Conservation (phyloP, 1,140 invertebrate genomes). For the Drosophila tropicalis region DNA sequence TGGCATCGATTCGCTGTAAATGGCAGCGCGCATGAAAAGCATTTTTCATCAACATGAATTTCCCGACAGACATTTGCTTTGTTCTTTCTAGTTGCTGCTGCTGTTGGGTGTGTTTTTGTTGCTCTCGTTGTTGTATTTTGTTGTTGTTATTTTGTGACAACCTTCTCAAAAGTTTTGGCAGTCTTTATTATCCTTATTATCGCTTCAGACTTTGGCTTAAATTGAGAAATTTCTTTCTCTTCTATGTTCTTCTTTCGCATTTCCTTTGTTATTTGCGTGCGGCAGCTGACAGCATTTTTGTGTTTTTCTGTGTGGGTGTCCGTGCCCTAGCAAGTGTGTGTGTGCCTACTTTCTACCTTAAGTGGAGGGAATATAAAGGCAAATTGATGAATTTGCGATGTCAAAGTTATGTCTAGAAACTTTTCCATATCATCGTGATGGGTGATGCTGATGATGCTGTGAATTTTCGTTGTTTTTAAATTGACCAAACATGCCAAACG, state of each 20-base stretch:
- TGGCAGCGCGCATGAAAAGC: constrained; percentile 74
- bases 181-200: constrained; percentile 81
- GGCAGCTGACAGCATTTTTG: constrained; percentile 37
- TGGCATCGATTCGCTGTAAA: constrained; percentile 66
- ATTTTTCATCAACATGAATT: constrained; percentile 80
- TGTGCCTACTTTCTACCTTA: constrained; percentile 2
- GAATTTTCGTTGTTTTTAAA: not conserved
- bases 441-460: not conserved
- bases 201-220: constrained; percentile 67
- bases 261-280: constrained; percentile 21
- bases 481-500: not conserved
- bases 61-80: constrained; percentile 74
- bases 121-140: constrained; percentile 25
- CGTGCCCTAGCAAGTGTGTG: not conserved
- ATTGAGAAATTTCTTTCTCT: constrained; percentile 52
- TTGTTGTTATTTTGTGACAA: constrained; percentile 45
- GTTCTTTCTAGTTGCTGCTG: constrained; percentile 47
- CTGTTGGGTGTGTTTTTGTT: not conserved
- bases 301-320: not conserved
- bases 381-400: constrained; percentile 10
- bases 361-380: constrained; percentile 5
- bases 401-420: constrained; percentile 7
- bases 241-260: constrained; percentile 34
- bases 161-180: constrained; percentile 73
- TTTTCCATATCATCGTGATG: not conserved